Evolutionary conservation across 2,113 vertebrate species (phyloP), one percentile per base, ranked within the genome.

Genomic region (Zootoca vivipara): DNA sequence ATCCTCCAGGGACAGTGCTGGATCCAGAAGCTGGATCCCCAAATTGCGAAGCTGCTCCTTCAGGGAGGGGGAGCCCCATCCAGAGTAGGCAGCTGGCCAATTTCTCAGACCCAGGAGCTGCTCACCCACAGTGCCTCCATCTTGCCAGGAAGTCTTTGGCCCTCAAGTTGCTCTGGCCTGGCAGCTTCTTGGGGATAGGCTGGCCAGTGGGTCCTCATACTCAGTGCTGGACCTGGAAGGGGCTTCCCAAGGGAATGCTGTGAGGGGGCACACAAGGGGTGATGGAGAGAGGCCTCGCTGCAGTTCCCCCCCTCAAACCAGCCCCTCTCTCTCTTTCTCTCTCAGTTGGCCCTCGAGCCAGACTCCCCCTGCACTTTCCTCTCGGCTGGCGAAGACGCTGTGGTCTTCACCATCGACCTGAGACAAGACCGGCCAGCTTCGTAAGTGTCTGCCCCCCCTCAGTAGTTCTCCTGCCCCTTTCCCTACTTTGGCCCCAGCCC

Each of bases 341-440:
- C 85, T 26, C 94, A 99, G 99, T 95, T 99, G 95, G 98, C 98
- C n/a, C 97, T 99, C 79, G 98, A 99, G 90, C 98, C 98, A 46
- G 98, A 99, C 92, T 99, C 99, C 0, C 98, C 98, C n/a, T 99
- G 98, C 96, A 98, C 97, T 72, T 99, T 99, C 93, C 97, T 99
- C 46, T 99, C 98, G 0, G 98, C 98, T n/a, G 99, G 98, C 82
- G 99, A 99, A 93, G 99, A 99, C 62, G 98, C 99, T 0, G 98
- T 99, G 7, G 98, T 99, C 78, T 99, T 98, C 93, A 98, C 98
- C 88, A 99, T 99, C 12, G 98, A 99, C 92, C 95, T 99, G 92
- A 96, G 98, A 86, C 97, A 98, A 58, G 98, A 99, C 92, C 96
- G 98, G 2, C 98, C 98, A 0, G 98, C 98, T 90, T 99, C 98